Evolutionary conservation across 2,797 vertebrate genomes (phyloP).

Genomic region (Amblyraja radiata): DNA sequence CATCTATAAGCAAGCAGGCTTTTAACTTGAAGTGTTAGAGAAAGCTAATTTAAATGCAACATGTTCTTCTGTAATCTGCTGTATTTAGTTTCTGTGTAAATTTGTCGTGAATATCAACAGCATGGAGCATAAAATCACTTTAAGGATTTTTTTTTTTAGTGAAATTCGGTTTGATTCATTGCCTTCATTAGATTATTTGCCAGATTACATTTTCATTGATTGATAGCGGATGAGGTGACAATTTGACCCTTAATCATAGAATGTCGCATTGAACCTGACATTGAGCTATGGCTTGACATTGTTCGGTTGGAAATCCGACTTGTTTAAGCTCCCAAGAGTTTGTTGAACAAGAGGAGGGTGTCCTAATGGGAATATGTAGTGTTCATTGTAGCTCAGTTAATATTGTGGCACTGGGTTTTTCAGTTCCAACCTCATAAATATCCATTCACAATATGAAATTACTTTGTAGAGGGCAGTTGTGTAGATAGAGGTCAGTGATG

Average conservation of each 20-base stretch:
- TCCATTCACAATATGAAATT: constrained; percentile 44
- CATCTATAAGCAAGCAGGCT: neutral
- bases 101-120: constrained; percentile 16
- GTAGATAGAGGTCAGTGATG: constrained; percentile 31
- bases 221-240: constrained; percentile 95
- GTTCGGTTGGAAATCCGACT: constrained; percentile 71
- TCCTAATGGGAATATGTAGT: constrained; percentile 42
- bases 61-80: constrained; percentile 8
- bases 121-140: constrained; percentile 40
- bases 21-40: neutral
- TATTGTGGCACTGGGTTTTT: constrained; percentile 37
- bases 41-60: neutral
- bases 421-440: constrained; percentile 42
- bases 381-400: constrained; percentile 41
- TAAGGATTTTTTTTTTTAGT: constrained; percentile 67
- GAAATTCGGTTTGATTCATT: constrained; percentile 82
- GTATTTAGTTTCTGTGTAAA: neutral
- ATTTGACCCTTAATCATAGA: constrained; percentile 97
- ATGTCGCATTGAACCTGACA: constrained; percentile 72
- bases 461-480: constrained; percentile 39
- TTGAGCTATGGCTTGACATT: constrained; percentile 81
- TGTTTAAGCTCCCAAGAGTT: constrained; percentile 72
- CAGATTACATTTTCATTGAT: constrained; percentile 79
- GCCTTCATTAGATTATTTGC: constrained; percentile 91
- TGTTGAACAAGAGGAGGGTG: constrained; percentile 58